Percentiles rank a stretch among this genome's conserved stretches.
Conservation (phyloP, 1,140 invertebrate species). For the Lithobius niger region DNA sequence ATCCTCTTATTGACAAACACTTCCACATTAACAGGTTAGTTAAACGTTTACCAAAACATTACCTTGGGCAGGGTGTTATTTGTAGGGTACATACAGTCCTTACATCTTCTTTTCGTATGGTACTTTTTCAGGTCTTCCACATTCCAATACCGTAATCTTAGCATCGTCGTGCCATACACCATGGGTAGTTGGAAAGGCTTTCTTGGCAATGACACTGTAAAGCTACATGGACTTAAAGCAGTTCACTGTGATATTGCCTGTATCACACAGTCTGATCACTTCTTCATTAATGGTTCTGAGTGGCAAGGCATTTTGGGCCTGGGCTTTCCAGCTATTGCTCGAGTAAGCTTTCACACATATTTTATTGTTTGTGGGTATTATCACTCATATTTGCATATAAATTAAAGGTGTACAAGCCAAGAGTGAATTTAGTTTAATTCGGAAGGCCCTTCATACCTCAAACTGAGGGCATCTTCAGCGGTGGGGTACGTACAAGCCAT, state of each 20-base stretch:
- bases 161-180: constrained; percentile 28
- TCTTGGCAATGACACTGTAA: constrained; percentile 29
- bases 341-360: no score
- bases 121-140: constrained; percentile 25
- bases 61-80: no score
- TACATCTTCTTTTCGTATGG: no score
- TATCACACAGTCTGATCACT: constrained; percentile 30
- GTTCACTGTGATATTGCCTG: constrained; percentile 28
- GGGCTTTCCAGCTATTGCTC: constrained; percentile 31
- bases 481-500: no score
- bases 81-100: no score
- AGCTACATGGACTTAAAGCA: constrained; percentile 19
- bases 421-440: no score
- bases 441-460: no score
- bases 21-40: constrained; percentile 26
- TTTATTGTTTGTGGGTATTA: no score
- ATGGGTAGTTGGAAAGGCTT: constrained; percentile 33
- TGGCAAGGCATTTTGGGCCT: constrained; percentile 39
- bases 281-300: constrained; percentile 33
- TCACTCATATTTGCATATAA: no score
- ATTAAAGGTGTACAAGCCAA: no score
- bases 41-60: no score
- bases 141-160: constrained; percentile 17
- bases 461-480: no score
- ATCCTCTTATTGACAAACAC: constrained; percentile 23